phyloP scores from a whole-genome alignment of 2,113 vertebrate genomes.

The Phaethon lepturus region DNA sequence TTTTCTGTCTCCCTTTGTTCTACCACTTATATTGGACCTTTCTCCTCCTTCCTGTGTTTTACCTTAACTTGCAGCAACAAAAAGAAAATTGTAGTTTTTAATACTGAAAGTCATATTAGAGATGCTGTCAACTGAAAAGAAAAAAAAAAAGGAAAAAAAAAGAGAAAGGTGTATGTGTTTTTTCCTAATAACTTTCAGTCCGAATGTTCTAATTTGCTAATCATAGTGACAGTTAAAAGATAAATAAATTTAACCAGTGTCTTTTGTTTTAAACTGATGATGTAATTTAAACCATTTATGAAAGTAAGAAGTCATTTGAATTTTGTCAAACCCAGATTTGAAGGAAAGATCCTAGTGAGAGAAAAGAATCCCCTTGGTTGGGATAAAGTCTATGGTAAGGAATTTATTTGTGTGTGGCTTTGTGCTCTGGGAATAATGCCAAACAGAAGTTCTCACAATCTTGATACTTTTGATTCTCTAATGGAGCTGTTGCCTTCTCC shows the following conservation, averaged over 20 bases:
- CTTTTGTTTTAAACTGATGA: background rate
- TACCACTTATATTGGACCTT: background rate
- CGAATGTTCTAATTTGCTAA: background rate
- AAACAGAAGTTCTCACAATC: slow-evolving; percentile 76
- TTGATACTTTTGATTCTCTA: slow-evolving; percentile 61
- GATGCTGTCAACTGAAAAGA: background rate
- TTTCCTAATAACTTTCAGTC: background rate
- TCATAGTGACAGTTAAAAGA: background rate
- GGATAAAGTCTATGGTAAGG: slow-evolving; percentile 58
- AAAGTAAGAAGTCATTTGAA: slow-evolving; percentile 4
- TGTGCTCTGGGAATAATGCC: slow-evolving; percentile 70
- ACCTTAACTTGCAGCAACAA: background rate
- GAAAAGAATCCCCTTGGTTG: slow-evolving; percentile 28
- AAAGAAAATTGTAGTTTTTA: background rate
- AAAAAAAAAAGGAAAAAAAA: background rate
- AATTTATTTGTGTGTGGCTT: slow-evolving; percentile 72
- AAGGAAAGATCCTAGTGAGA: slow-evolving; percentile 43
- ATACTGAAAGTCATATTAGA: background rate
- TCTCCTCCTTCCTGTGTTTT: background rate
- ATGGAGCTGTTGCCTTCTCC: slow-evolving; percentile 24
- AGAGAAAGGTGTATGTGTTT: background rate
- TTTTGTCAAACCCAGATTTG: slow-evolving; percentile 45
- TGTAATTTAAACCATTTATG: background rate
- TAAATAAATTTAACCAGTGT: background rate
- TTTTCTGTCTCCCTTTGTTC: background rate